Evolutionary conservation across 2,113 vertebrate genomes (phyloP).

Genomic region (Ranitomeya imitator): DNA sequence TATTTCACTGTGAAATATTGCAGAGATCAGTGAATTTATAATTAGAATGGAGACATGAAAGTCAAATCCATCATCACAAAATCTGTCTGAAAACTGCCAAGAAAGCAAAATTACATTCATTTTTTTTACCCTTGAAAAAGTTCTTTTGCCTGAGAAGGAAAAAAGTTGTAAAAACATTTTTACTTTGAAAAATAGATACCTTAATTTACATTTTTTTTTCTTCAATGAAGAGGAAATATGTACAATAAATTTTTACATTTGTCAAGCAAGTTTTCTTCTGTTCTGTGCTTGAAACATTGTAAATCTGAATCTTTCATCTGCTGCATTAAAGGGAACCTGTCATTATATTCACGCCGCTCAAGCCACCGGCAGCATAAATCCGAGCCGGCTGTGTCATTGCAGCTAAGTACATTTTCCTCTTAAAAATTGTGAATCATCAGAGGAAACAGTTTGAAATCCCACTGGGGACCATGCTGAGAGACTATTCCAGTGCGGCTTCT

Average conservation of each 20-base stretch:
- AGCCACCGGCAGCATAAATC: too few species aligned
- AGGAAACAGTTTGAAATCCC: too few species aligned
- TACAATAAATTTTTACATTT: background rate
- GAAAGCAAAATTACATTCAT: background rate
- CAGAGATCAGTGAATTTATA: constrained; percentile 19
- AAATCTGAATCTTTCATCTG: background rate
- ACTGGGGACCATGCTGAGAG: too few species aligned
- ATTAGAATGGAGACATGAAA: constrained; percentile 9
- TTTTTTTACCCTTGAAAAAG: background rate
- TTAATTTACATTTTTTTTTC: background rate
- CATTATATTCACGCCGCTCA: too few species aligned
- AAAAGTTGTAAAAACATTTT: background rate
- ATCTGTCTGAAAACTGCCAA: constrained; percentile 8
- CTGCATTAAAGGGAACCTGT: background rate
- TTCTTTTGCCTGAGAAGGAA: background rate
- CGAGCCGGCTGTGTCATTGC: too few species aligned
- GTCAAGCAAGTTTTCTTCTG: background rate
- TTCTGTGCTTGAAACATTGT: background rate
- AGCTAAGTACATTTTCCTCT: too few species aligned
- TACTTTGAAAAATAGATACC: background rate
- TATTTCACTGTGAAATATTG: constrained; percentile 12
- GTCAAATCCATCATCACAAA: constrained; percentile 11
- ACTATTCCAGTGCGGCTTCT: too few species aligned
- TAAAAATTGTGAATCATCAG: too few species aligned
- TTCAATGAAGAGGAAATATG: background rate